phyloP scores from a whole-genome alignment of 2,888 invertebrate species.

The Caenorhabditis sp. region DNA sequence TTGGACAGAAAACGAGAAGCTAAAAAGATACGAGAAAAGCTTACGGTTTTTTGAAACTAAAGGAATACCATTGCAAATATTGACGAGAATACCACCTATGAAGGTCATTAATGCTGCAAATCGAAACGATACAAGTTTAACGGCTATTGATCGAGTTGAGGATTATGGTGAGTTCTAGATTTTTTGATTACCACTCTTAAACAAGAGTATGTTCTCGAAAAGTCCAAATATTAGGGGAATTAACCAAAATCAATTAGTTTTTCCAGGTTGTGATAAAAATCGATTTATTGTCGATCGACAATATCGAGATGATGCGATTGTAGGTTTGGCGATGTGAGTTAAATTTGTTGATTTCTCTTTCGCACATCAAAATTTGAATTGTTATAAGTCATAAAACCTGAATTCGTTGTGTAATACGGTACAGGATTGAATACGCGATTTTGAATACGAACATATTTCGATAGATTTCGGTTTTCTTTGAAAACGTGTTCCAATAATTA shows the following conservation, averaged over 20 bases:
- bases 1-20: slow-evolving; percentile 45
- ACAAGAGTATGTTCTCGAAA: background rate
- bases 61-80: slow-evolving; percentile 9
- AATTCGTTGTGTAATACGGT: too few relatives aligned
- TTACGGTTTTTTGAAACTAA: slow-evolving; percentile 24
- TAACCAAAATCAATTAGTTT: background rate
- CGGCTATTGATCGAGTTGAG: slow-evolving; percentile 44
- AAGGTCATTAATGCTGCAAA: slow-evolving; percentile 26
- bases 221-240: too few relatives aligned
- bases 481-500: too few relatives aligned
- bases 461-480: too few relatives aligned
- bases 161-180: slow-evolving; percentile 27
- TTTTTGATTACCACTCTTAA: too few relatives aligned
- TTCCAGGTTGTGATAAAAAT: slow-evolving; percentile 51
- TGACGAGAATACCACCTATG: slow-evolving; percentile 25
- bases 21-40: slow-evolving; percentile 36
- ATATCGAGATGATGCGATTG: slow-evolving; percentile 53
- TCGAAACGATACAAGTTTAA: slow-evolving; percentile 26
- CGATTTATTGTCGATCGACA: slow-evolving; percentile 54
- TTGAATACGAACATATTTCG: too few relatives aligned
- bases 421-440: too few relatives aligned
- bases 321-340: slow-evolving; percentile 54
- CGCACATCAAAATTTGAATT: too few relatives aligned
- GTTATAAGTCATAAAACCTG: too few relatives aligned
- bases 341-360: background rate